Conservation (phyloP, 2,113 vertebrate species). For the Callionymus lyra region DNA sequence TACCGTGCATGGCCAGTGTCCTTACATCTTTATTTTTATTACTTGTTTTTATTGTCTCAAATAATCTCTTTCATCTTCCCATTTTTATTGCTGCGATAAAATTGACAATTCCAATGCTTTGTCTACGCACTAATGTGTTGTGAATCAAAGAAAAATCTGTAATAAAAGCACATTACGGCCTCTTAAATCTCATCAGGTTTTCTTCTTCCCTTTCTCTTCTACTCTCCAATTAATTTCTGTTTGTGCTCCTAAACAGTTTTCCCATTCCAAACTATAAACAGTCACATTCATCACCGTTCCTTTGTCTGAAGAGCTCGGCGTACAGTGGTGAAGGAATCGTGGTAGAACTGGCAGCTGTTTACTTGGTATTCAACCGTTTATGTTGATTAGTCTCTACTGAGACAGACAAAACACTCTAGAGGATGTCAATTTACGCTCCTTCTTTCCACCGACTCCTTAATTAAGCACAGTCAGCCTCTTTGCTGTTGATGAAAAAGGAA, state of each 20-base stretch:
- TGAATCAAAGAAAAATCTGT: no score
- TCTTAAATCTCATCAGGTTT: not conserved
- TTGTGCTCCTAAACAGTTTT: conserved; percentile 12
- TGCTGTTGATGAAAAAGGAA: conserved; percentile 32
- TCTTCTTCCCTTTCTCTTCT: conserved; percentile 13
- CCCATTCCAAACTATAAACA: conserved; percentile 18
- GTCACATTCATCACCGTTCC: conserved; percentile 28
- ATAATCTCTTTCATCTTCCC: no score
- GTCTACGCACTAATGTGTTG: no score
- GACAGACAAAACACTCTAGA: conserved; percentile 53
- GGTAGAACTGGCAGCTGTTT: conserved; percentile 44
- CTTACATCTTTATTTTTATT: no score
- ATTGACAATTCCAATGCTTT: no score
- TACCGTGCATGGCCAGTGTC: no score
- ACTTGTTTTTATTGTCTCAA: no score
- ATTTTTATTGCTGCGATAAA: no score
- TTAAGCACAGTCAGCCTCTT: conserved; percentile 48
- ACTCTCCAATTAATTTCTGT: conserved; percentile 14
- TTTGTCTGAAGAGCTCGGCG: conserved; percentile 31
- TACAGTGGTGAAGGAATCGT: conserved; percentile 37
- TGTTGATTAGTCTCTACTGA: conserved; percentile 54
- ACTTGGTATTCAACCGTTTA: conserved; percentile 35
- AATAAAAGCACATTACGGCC: no score
- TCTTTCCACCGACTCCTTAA: conserved; percentile 35
- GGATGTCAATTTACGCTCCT: conserved; percentile 51